Evolutionary conservation across 1,140 invertebrate species (phyloP).

Genomic region (Asbolus verrucosus): DNA sequence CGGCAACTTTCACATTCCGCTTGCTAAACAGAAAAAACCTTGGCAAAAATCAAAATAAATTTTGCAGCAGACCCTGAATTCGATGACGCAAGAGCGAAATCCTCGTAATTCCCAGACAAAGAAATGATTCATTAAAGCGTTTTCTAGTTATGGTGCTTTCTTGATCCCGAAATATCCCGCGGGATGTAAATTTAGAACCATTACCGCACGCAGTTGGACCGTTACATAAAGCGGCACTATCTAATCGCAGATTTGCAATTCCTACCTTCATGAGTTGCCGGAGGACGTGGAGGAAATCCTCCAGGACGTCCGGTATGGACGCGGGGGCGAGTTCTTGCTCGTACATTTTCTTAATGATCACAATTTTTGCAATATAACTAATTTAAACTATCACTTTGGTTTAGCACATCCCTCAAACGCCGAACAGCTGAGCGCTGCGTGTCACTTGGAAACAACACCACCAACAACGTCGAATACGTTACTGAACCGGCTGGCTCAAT

Average conservation of each 20-base stretch:
- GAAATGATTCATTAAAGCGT: too few relatives aligned
- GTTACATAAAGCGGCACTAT: slow-evolving; percentile 10
- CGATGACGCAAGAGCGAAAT: too few relatives aligned
- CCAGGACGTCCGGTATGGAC: slow-evolving; percentile 70
- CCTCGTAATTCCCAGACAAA: too few relatives aligned
- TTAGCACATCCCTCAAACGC: slow-evolving; percentile 18
- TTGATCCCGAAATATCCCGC: too few relatives aligned
- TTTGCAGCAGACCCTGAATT: too few relatives aligned
- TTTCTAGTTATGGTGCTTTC: too few relatives aligned
- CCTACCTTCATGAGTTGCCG: slow-evolving; percentile 45
- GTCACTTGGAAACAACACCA: background rate
- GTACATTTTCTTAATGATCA: slow-evolving; percentile 54
- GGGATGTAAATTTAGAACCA: background rate
- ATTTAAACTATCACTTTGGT: slow-evolving; percentile 23
- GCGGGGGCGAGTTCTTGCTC: slow-evolving; percentile 56
- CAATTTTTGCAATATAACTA: slow-evolving; percentile 21
- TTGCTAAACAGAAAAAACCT: too few relatives aligned
- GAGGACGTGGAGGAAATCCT: slow-evolving; percentile 71
- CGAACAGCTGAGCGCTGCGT: too few relatives aligned
- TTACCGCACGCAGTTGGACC: background rate
- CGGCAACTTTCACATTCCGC: too few relatives aligned
- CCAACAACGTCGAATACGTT: background rate
- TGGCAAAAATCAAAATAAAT: too few relatives aligned
- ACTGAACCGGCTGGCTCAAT: background rate
- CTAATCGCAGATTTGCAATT: too few relatives aligned